Evolutionary conservation across 2,797 vertebrate genomes (phyloP).

Genomic region (Pangasius krempfi): DNA sequence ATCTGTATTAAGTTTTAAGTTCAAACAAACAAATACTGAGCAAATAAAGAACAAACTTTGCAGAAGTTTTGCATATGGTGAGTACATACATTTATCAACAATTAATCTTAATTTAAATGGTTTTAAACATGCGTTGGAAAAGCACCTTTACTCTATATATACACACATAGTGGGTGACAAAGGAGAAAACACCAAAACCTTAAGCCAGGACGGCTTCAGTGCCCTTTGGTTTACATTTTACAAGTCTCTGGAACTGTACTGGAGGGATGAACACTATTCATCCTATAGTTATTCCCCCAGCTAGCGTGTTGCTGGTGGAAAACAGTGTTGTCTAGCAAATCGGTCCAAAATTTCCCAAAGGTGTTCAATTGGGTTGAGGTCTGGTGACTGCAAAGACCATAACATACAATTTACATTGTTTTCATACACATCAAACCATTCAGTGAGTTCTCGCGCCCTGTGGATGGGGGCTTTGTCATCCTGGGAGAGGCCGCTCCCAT

Average conservation of each 20-base stretch:
- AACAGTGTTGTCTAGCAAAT: too few species aligned
- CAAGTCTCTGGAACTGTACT: neutral
- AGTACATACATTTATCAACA: neutral
- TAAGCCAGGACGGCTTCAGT: neutral
- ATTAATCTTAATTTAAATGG: neutral
- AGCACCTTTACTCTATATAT: neutral
- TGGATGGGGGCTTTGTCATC: neutral
- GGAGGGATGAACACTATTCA: neutral
- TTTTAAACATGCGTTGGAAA: neutral
- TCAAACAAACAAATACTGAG: neutral
- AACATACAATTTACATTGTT: neutral
- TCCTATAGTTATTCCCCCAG: neutral
- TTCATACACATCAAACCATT: neutral
- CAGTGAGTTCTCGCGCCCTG: neutral
- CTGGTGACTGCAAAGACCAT: too few species aligned
- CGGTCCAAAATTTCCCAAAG: too few species aligned
- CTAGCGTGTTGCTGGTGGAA: too few species aligned
- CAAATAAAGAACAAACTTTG: neutral
- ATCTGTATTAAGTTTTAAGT: neutral
- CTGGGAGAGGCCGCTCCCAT: too few species aligned
- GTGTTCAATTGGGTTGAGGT: too few species aligned
- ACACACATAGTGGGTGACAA: neutral
- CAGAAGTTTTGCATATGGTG: neutral
- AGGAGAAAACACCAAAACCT: neutral
- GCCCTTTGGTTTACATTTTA: neutral